Base-by-base conservation (phyloP, 2,888 invertebrate genomes). In the Tenthredo livida region DNA sequence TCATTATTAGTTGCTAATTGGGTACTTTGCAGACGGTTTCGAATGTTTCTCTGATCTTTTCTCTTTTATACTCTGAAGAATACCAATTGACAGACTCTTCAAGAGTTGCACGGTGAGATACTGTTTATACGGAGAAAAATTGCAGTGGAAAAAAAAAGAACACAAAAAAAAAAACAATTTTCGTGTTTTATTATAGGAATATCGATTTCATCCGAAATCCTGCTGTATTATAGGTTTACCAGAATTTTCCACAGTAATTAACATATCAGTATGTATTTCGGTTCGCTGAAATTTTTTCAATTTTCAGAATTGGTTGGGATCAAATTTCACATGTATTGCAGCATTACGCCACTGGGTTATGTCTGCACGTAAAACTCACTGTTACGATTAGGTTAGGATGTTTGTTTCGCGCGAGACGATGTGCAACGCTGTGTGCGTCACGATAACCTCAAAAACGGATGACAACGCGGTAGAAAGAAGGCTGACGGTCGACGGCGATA, bases 371-470 rank as follows among this genome's bases (percentile, higher is more conserved):
- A 67, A 67, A 33, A 67, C 6, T 33, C 33, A 29, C 67, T 7
- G 33, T 33, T 17, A 33, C 33, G 67, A 67, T 67, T 67, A 61
- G 61, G 61, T 61, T 29, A 33, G 67, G 67, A 67, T 67, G 33
- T 67, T 67, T 67, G 67, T 67, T 67, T 67, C 67, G 67, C 33
- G 67, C 33, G 17, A 67, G 67, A 67, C 67, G 7, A 67, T 67
- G 67, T 67, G 67, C 67, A 33, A 25, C 33, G 33, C 21, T 73
- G 43, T 17, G n/a, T 43, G 12, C 72, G 40, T 21, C 40, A 73
- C 40, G 43, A 43, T 43, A 43, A 73, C 72, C 72, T 73, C 72
- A 43, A 73, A 73, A 73, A 43, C 72, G 72, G 72, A 73, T 43
- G 72, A 43, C 43, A 21, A 54, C 54, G 72, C n/a, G 21, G 43